phyloP scores from a whole-genome alignment of 2,113 vertebrate species.

The Pongo abelii region DNA sequence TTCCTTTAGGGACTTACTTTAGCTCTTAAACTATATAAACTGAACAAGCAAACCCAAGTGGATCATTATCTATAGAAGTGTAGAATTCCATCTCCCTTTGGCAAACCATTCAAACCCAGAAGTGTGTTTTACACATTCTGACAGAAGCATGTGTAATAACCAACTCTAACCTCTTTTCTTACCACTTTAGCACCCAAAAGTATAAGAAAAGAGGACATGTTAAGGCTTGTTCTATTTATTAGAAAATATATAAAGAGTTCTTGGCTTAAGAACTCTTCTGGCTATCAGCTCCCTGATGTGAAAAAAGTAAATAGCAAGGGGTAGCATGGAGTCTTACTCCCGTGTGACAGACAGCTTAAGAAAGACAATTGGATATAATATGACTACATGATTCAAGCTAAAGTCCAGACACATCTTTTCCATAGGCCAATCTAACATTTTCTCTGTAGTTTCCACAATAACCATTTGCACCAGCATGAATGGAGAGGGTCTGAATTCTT shows the following conservation, averaged over 20 bases:
- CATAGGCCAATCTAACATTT: neutral
- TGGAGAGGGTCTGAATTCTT: neutral
- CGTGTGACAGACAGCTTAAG: neutral
- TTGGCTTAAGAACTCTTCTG: conserved; percentile 55
- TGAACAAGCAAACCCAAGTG: conserved; percentile 66
- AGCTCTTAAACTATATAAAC: conserved; percentile 33
- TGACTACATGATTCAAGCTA: conserved; percentile 13
- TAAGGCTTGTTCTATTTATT: conserved; percentile 45
- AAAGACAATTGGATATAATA: conserved; percentile 7
- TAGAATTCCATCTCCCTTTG: conserved; percentile 57
- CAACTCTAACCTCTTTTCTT: conserved; percentile 41
- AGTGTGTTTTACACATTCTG: conserved; percentile 61
- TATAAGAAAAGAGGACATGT: neutral
- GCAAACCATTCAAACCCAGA: conserved; percentile 64
- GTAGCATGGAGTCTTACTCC: neutral
- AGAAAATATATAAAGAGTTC: conserved; percentile 23
- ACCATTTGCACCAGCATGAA: neutral
- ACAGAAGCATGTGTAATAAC: conserved; percentile 45
- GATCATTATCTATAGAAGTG: conserved; percentile 50
- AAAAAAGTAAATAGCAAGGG: conserved; percentile 45
- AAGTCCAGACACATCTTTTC: neutral
- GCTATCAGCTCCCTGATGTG: neutral
- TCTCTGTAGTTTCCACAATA: conserved; percentile 6
- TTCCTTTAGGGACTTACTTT: conserved; percentile 20
- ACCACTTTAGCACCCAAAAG: conserved; percentile 62